Conservation (phyloP, 2,113 vertebrate species). For the Rhinichthys klamathensis region DNA sequence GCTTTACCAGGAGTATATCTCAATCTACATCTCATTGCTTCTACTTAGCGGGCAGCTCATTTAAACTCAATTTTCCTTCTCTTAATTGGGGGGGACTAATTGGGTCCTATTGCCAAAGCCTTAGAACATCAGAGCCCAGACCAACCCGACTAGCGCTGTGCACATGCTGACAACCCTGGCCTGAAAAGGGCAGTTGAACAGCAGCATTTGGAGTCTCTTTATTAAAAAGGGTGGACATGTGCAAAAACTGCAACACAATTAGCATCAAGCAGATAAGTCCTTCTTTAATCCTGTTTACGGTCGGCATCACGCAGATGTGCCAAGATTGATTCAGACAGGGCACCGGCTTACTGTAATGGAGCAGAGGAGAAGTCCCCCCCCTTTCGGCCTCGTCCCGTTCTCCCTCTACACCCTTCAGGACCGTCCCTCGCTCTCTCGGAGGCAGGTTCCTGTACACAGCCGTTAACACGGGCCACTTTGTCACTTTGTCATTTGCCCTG, state of each 20-base stretch:
- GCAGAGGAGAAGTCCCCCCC: constrained; percentile 51
- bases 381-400: background rate
- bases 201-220: background rate
- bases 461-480: constrained; percentile 66
- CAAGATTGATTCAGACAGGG: constrained; percentile 89
- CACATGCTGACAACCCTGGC: background rate
- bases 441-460: constrained; percentile 56
- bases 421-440: constrained; percentile 72
- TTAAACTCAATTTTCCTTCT: constrained; percentile 72
- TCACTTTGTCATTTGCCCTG: constrained; percentile 58
- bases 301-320: constrained; percentile 89
- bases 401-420: constrained; percentile 71
- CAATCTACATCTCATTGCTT: constrained; percentile 36
- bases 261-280: constrained; percentile 90
- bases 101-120: constrained; percentile 69
- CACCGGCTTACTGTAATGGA: constrained; percentile 84
- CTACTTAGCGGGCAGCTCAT: constrained; percentile 52
- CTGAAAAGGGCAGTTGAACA: constrained; percentile 14
- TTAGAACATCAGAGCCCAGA: constrained; percentile 56
- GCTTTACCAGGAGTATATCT: constrained; percentile 10
- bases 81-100: constrained; percentile 71
- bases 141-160: constrained; percentile 12
- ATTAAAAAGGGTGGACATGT: constrained; percentile 78
- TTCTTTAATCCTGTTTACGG: constrained; percentile 91
- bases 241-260: constrained; percentile 89